Base-by-base conservation (phyloP, 2,113 vertebrate genomes). In the Mobula birostris region DNA sequence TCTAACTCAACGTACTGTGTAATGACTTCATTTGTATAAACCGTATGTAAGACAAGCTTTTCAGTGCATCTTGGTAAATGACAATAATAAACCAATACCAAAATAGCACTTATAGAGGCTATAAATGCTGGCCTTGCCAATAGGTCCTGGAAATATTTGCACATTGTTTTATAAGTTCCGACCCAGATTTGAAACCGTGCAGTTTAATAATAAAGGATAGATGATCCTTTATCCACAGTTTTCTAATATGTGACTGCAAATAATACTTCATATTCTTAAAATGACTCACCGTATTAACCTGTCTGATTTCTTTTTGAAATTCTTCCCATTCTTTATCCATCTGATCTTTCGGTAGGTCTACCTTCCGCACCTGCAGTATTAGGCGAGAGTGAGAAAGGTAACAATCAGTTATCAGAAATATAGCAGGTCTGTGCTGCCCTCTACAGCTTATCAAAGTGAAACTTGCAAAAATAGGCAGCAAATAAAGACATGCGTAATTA, bases 241-340 rank as follows among this genome's bases (percentile, higher is more conserved):
- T 85, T 58, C 82, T 56, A 58, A 24, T 1, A 11, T 85, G 19
- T 7, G 58, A 88, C 21, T 66, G 40, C 27, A 88, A 4, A 88
- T 61, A 1, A 24, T n/a, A 12, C 85, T 66, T 32, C 32, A 40
- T 36, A 27, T 72, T 61, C 66, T 92, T 21, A 68, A 66, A 92
- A 72, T 92, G 7, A 96, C 96, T 96, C 96, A 97, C 97, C 0
- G 96, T 99, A 96, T 98, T 99, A 94, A 99, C 98, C 96, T 99
- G 98, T 91, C 98, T 96, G 94, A 99, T 99, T 96, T 98, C 99
- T 95, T 99, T 99, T 94, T 99, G 99, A 96, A 99, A 99, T 95
- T 99, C 98, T 95, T 99, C 99, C 99, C 99, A 99, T 95, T 99
- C 99, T 95, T 98, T 99, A 96, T 99, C 98, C 98, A 99, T 98